A percentile compares a stretch with the other conserved stretches of the same genome.
These are phyloP conservation scores for Hyposmocoma kahamanoa DNA, from an alignment of 1,140 invertebrate species.

Conservation along the genomic window DNA sequence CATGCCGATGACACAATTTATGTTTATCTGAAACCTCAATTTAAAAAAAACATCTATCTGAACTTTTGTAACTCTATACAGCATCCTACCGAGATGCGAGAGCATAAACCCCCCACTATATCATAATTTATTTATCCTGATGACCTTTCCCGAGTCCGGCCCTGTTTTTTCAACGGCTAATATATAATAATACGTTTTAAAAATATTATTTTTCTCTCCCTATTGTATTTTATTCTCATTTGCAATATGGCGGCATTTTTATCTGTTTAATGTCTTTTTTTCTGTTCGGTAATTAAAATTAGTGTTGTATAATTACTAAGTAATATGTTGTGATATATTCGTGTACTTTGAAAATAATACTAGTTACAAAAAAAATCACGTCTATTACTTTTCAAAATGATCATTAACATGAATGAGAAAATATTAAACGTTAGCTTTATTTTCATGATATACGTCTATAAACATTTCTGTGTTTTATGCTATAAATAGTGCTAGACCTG, in stretches of 20 bases:
- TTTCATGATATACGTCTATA: too few relatives aligned
- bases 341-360: too few relatives aligned
- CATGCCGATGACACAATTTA: not conserved
- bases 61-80: slow-evolving; percentile 22
- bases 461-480: too few relatives aligned
- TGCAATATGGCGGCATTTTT: slow-evolving; percentile 58
- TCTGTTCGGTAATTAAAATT: slow-evolving; percentile 11
- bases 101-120: slow-evolving; percentile 51
- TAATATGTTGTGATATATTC: not conserved
- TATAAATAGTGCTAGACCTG: too few relatives aligned
- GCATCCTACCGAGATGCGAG: slow-evolving; percentile 31
- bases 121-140: slow-evolving; percentile 70
- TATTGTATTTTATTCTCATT: slow-evolving; percentile 54
- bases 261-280: slow-evolving; percentile 66
- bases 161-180: slow-evolving; percentile 37
- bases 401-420: too few relatives aligned
- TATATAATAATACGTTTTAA: slow-evolving; percentile 55
- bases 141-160: slow-evolving; percentile 56
- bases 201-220: slow-evolving; percentile 33
- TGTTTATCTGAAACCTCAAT: not conserved
- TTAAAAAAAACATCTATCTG: too few relatives aligned
- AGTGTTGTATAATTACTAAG: too few relatives aligned
- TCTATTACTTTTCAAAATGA: too few relatives aligned
- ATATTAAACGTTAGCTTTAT: too few relatives aligned
- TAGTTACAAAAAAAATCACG: too few relatives aligned